A percentile compares a stretch with the other conserved stretches of the same genome.
These are phyloP conservation scores for Scaptodrosophila lebanonensis DNA, from an alignment of 1,140 invertebrate genomes.

Conservation along the genomic window DNA sequence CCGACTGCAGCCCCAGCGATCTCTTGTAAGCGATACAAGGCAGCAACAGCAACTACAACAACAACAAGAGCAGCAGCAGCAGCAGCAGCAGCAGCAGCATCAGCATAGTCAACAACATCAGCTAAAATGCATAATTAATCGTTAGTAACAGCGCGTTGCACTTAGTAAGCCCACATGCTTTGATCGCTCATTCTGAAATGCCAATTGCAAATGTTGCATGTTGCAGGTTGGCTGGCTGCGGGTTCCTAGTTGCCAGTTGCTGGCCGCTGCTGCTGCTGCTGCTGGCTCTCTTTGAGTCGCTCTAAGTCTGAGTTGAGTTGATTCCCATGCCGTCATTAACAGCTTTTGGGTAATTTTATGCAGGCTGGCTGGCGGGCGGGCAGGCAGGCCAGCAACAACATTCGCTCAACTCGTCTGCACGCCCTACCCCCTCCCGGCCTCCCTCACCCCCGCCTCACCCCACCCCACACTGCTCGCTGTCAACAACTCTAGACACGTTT, in stretches of 20 bases:
- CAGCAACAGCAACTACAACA: constrained; percentile 3
- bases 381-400: constrained; percentile 6
- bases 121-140: constrained; percentile 72
- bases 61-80: constrained; percentile 21
- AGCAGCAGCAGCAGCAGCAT: constrained; percentile 11
- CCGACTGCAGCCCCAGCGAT: constrained; percentile 1
- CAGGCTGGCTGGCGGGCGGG: constrained; percentile 13
- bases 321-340: constrained; percentile 56
- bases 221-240: too few relatives aligned
- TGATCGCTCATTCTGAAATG: constrained; percentile 17
- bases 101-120: constrained; percentile 33
- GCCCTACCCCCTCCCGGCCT: constrained; percentile 8
- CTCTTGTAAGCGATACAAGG: too few relatives aligned
- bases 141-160: constrained; percentile 12
- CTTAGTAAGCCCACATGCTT: constrained; percentile 7
- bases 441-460: not conserved
- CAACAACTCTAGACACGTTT: constrained; percentile 60
- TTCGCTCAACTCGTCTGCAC: too few relatives aligned
- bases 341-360: constrained; percentile 69
- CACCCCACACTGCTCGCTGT: constrained; percentile 24
- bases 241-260: too few relatives aligned
- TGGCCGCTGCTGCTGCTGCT: too few relatives aligned
- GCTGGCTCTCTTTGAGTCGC: constrained; percentile 41
- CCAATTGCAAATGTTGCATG: constrained; percentile 31
- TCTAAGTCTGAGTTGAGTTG: constrained; percentile 32